Evolutionary conservation across 2,113 vertebrate genomes (phyloP).

Genomic region (Dendrocopos noguchii): DNA sequence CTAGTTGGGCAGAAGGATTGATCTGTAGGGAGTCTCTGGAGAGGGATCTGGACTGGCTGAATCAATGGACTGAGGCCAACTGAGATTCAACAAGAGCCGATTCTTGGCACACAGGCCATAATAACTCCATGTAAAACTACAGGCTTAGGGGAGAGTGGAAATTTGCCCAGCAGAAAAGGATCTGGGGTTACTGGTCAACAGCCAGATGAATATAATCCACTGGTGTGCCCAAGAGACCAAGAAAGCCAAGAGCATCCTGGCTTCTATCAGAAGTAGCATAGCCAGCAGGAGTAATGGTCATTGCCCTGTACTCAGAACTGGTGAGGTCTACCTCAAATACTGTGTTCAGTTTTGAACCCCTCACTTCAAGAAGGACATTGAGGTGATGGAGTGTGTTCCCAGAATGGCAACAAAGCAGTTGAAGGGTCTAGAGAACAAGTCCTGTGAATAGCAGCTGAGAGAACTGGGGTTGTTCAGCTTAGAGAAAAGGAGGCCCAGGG

Average conservation of each 20-base stretch:
- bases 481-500: neutral
- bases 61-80: neutral
- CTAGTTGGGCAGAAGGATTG: neutral
- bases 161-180: too few species aligned
- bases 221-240: neutral
- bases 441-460: neutral
- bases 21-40: neutral
- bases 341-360: neutral
- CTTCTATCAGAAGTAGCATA: neutral
- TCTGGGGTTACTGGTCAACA: accelerated
- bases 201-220: neutral
- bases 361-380: too few species aligned
- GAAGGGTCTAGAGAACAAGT: neutral
- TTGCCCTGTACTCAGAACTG: neutral
- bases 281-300: neutral
- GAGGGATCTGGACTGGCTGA: neutral
- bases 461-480: neutral
- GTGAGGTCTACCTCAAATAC: neutral
- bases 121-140: neutral
- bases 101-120: neutral
- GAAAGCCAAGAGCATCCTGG: neutral
- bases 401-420: neutral
- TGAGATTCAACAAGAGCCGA: neutral
- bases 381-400: neutral
- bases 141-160: accelerated